Base-by-base conservation (phyloP, 2,113 vertebrate species). In the Gasterosteus aculeatus region DNA sequence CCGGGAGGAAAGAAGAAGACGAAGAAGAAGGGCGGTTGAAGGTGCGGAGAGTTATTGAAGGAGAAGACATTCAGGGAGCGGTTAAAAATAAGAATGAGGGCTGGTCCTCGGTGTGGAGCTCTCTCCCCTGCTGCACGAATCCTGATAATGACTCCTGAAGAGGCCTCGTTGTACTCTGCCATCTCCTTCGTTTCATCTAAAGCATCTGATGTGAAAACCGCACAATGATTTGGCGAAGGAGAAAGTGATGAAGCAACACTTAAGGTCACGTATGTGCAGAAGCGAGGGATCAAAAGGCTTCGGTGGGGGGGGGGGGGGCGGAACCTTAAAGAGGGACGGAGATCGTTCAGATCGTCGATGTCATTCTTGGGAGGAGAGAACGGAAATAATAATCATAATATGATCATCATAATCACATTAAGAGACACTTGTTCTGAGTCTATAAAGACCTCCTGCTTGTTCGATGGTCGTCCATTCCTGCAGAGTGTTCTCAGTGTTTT, bases 31-130 rank as follows among this genome's bases (percentile, higher is more conserved):
- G 78, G 60, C 38, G 75, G 67, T 72, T 78, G 82, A 75, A 66
- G 68, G 77, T 53, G 39, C 42, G 29, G 77, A 65, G 73, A 80
- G 38, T 69, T 69, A 71, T 63, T 67, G 76, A 82, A 85, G 76
- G 68, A 78, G 80, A 79, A 78, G 77, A 72, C 72, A 67, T 90
- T 93, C 92, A 92, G 92, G 82, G 88, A 91, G 72, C 69, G 66
- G 87, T 84, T 94, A 93, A 94, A 94, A 94, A 94, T 95, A 93
- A 93, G 85, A 94, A 93, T 84, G 86, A 92, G 93, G 93, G 69
- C 92, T 91, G 89, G 86, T 94, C 92, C 93, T 93, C 82, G 3
- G 92, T 89, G 93, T 84, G 86, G 77, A 85, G 87, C 84, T 26
- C 56, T 35, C 39, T 54, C 63, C 26, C 18, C 22, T 26, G 22